Conservation (phyloP, 2,888 invertebrate genomes). For the Rutpela maculata region DNA sequence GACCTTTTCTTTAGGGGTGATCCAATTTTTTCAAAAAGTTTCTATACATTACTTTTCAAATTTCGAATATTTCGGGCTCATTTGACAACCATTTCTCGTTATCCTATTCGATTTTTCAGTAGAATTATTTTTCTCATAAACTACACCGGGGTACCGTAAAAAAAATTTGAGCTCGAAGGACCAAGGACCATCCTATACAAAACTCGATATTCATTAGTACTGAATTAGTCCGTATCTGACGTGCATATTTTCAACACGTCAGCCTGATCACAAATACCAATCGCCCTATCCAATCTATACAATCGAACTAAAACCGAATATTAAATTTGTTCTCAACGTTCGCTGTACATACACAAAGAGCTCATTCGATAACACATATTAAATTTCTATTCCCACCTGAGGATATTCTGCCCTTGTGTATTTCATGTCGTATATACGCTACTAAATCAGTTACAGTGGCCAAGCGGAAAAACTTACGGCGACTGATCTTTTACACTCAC, state of each 20-base stretch:
- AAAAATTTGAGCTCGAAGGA: too few species aligned
- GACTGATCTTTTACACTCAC: slow-evolving; percentile 18
- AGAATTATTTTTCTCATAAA: too few species aligned
- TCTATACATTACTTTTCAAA: too few species aligned
- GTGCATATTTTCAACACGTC: neutral
- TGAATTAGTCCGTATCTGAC: neutral
- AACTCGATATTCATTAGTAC: too few species aligned
- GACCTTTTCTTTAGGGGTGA: too few species aligned
- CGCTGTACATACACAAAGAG: neutral
- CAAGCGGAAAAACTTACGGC: slow-evolving; percentile 9
- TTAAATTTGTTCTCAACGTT: neutral
- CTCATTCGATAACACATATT: neutral
- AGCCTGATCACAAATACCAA: neutral
- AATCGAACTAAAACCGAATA: neutral
- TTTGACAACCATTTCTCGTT: too few species aligned
- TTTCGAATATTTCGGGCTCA: too few species aligned
- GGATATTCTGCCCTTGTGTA: neutral
- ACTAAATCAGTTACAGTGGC: slow-evolving; percentile 8
- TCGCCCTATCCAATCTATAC: neutral
- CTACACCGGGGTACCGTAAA: too few species aligned
- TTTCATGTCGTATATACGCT: neutral
- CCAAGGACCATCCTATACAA: too few species aligned
- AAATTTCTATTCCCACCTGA: neutral
- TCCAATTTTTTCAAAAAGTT: too few species aligned
- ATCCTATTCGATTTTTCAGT: too few species aligned